Conservation (phyloP, 2,113 vertebrate species). For the Poeciliopsis occidentalis region DNA sequence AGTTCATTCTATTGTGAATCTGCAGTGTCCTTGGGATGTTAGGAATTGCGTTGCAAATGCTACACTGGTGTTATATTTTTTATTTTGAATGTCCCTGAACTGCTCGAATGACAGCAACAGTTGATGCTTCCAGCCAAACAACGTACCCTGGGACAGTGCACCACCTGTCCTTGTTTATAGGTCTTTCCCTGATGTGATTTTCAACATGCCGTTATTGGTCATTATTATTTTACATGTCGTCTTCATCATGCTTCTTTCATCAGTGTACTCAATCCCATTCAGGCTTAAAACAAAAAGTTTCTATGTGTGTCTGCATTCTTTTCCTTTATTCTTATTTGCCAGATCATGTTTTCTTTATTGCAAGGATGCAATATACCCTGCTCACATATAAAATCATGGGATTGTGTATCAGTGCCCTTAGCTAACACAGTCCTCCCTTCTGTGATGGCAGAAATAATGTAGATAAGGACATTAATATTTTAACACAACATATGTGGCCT, state of each 20-base stretch:
- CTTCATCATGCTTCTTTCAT: constrained; percentile 8
- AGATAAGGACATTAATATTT: not conserved
- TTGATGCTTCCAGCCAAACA: constrained; percentile 23
- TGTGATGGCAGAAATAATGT: not conserved
- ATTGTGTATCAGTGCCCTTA: not conserved
- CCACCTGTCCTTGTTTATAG: constrained; percentile 41
- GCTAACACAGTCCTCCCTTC: not conserved
- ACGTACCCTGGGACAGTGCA: constrained; percentile 10
- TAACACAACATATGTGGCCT: not conserved
- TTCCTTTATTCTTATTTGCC: not conserved
- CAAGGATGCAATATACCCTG: not conserved
- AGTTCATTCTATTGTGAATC: constrained; percentile 8
- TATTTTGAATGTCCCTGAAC: constrained; percentile 12
- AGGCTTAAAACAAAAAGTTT: not conserved
- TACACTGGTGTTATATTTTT: constrained; percentile 2
- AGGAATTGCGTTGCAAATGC: not conserved
- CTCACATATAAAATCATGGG: not conserved
- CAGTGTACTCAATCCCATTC: not conserved
- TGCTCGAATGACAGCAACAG: constrained; percentile 17
- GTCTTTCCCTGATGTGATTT: constrained; percentile 15
- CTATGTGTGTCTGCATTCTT: no score
- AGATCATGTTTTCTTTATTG: not conserved
- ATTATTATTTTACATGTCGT: not conserved
- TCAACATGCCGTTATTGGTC: constrained; percentile 26
- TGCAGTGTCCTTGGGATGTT: not conserved